phyloP scores from a whole-genome alignment of 2,797 vertebrate species.

The Muscicapa comitata region DNA sequence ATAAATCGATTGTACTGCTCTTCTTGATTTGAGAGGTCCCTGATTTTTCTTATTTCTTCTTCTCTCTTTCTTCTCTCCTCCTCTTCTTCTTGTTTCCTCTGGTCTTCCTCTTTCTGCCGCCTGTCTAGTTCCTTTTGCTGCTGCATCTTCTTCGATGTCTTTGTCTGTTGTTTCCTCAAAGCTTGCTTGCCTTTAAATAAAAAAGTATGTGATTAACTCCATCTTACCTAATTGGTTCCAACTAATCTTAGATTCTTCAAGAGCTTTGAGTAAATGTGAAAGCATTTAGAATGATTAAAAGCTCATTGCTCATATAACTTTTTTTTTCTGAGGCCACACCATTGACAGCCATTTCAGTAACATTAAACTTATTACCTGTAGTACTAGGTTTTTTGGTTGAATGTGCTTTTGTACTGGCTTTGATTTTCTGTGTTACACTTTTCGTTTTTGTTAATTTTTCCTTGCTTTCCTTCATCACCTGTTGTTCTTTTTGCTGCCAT shows the following conservation, averaged over 20 bases:
- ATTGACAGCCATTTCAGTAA: background rate
- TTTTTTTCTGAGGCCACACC: background rate
- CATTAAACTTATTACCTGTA: conserved; percentile 70
- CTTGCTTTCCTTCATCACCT: conserved; percentile 95
- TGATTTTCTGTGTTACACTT: conserved; percentile 76
- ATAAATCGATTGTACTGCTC: conserved; percentile 99
- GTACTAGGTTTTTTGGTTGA: conserved; percentile 79
- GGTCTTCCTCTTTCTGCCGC: conserved; percentile 83
- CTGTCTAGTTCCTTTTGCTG: conserved; percentile 82
- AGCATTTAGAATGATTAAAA: background rate
- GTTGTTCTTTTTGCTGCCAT: conserved; percentile 97
- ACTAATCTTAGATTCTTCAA: background rate
- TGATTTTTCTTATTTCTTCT: conserved; percentile 93
- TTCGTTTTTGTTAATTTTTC: conserved; percentile 87
- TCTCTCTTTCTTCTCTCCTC: conserved; percentile 92
- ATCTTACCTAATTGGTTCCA: background rate
- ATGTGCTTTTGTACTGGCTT: conserved; percentile 78
- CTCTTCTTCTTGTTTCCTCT: conserved; percentile 83
- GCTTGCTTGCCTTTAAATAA: conserved; percentile 82
- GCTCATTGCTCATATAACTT: background rate
- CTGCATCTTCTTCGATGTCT: conserved; percentile 89
- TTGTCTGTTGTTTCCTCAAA: conserved; percentile 87
- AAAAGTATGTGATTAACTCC: background rate
- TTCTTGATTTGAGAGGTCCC: conserved; percentile 96
- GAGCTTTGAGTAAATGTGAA: background rate